phyloP scores from a whole-genome alignment of 2,888 invertebrate species.

The Stenichneumon culpator region DNA sequence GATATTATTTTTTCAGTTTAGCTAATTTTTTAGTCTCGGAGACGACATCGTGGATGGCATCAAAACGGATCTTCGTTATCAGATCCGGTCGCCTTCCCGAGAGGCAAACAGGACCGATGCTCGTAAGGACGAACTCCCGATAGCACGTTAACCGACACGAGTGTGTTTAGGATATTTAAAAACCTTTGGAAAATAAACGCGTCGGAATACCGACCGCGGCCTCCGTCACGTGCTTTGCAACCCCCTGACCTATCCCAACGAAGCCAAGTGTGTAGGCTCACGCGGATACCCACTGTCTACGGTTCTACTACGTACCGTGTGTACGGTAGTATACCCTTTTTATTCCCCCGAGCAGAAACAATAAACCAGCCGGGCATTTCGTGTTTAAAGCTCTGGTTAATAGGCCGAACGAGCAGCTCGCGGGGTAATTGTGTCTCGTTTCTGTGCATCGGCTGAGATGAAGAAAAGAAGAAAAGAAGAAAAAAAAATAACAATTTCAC shows the following conservation, averaged over 20 bases:
- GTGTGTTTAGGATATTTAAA: constrained; percentile 78
- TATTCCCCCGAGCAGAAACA: constrained; percentile 76
- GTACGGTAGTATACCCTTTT: constrained; percentile 68
- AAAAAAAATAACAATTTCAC: background rate
- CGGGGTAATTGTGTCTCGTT: constrained; percentile 26
- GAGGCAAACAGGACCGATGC: constrained; percentile 8
- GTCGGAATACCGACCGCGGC: background rate
- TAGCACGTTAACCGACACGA: constrained; percentile 45
- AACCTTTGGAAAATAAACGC: constrained; percentile 80
- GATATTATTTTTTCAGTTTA: no score
- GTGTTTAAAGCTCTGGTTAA: constrained; percentile 33
- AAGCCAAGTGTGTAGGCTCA: constrained; percentile 56
- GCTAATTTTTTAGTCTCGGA: no score
- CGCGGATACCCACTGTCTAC: constrained; percentile 56
- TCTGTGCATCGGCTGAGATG: background rate
- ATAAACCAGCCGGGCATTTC: constrained; percentile 75
- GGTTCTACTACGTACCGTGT: constrained; percentile 63
- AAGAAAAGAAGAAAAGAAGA: background rate
- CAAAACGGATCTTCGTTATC: background rate
- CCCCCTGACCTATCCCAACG: constrained; percentile 79
- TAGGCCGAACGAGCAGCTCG: constrained; percentile 10
- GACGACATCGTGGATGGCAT: background rate
- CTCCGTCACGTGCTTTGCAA: constrained; percentile 43
- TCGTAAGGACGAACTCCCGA: constrained; percentile 56
- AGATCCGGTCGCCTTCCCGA: background rate